Base-by-base conservation (phyloP, 2,888 invertebrate genomes). In the Lasioglossum zephyrum region DNA sequence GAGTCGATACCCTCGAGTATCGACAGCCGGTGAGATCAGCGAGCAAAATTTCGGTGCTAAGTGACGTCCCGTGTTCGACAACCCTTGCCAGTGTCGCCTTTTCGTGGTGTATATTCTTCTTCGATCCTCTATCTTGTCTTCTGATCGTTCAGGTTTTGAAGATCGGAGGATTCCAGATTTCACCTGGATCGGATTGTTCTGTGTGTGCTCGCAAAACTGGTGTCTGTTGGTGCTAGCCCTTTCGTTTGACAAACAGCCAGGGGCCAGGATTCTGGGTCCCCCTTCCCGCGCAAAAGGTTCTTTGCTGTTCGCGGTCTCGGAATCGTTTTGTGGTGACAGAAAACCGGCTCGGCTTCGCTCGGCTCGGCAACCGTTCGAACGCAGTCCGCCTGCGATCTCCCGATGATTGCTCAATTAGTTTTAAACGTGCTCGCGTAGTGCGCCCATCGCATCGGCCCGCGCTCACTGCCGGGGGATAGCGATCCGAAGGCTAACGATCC, bases 331-430 rank as follows among this genome's bases (percentile, higher is more conserved):
- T 79, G 73, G 78, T 79, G 66, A 79, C 39, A 76, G 72, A 80
- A 53, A 72, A 70, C 80, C 87, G 74, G 77, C 81, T 53, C 53
- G 22, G 49, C 49, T 79, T 87, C 70, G 77, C 81, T 53, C 8
- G 22, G 60, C 60, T 72, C 66, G 39, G 57, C 53, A 9, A n/a
- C 47, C 47, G 60, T 16, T 74, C 49, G 63, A 66, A 69, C 69
- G 75, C 72, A 26, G 39, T 60, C n/a, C 39, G 57, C 69, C 69
- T 70, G 31, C 74, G 81, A 60, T 72, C 53, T 36, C 81, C 80
- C 82, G 87, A 86, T 87, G 85, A 91, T 91, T 89, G 90, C 91
- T 92, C 92, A 91, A 92, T 91, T 90, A 89, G 89, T 91, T 88
- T 74, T 84, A 86, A 89, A 82, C 86, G 84, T 87, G 83, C 70